These are phyloP conservation scores for Theodoxus fluviatilis DNA, from an alignment of 2,888 invertebrate genomes.

Conservation along the genomic window DNA sequence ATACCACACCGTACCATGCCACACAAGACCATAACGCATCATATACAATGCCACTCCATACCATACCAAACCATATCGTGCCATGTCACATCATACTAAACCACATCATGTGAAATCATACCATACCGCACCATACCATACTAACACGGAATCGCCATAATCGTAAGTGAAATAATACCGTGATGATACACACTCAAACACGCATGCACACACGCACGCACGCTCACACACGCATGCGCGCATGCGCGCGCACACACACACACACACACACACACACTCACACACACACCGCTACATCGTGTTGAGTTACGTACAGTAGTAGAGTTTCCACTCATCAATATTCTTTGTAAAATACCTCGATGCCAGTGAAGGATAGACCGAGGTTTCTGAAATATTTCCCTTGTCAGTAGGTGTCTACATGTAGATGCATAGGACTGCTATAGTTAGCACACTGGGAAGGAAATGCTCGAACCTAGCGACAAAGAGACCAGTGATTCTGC, in stretches of 20 bases:
- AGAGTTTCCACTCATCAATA: too few species aligned
- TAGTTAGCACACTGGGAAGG: too few species aligned
- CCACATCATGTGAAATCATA: not conserved
- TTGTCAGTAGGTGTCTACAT: too few species aligned
- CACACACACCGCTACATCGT: conserved; percentile 14
- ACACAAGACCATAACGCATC: not conserved
- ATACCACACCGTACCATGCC: not conserved
- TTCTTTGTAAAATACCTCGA: too few species aligned
- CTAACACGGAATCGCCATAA: not conserved
- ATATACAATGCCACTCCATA: not conserved
- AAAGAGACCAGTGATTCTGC: too few species aligned
- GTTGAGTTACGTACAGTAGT: too few species aligned
- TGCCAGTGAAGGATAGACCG: too few species aligned
- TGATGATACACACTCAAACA: conserved; percentile 17
- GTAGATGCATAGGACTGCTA: too few species aligned
- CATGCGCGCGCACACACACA: conserved; percentile 14
- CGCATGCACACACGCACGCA: conserved; percentile 21
- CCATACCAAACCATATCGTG: not conserved
- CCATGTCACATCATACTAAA: not conserved
- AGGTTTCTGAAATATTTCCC: too few species aligned
- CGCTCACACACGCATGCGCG: conserved; percentile 21
- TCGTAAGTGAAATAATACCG: not conserved
- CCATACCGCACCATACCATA: not conserved
- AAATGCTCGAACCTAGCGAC: too few species aligned
- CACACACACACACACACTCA: conserved; percentile 11